A percentile compares a stretch with the other conserved stretches of the same genome.
These are phyloP conservation scores for Synanceia verrucosa DNA, from an alignment of 2,797 vertebrate species.

Conservation along the genomic window DNA sequence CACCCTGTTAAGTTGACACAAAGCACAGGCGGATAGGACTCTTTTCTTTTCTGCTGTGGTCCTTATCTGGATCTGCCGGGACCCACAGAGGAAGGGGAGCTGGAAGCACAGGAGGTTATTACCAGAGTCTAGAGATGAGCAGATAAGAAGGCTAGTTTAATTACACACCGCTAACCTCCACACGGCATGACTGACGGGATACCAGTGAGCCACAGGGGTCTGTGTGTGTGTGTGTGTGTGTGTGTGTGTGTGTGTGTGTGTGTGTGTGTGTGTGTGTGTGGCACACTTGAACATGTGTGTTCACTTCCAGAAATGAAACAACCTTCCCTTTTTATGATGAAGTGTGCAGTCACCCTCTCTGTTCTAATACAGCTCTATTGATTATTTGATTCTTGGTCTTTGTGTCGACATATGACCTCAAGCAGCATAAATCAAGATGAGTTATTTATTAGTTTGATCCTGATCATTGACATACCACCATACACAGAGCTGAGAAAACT, in stretches of 20 bases:
- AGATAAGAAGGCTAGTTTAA: slow-evolving; percentile 78
- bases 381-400: slow-evolving; percentile 53
- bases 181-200: slow-evolving; percentile 54
- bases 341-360: slow-evolving; percentile 46
- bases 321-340: slow-evolving; percentile 62
- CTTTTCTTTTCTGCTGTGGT: slow-evolving; percentile 13
- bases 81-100: slow-evolving; percentile 67
- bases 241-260: slow-evolving; percentile 25
- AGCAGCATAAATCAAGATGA: slow-evolving; percentile 29
- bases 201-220: slow-evolving; percentile 47
- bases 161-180: slow-evolving; percentile 69
- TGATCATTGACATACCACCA: background rate
- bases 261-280: slow-evolving; percentile 4
- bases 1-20: slow-evolving; percentile 46
- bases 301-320: slow-evolving; percentile 63
- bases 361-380: slow-evolving; percentile 51
- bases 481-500: background rate
- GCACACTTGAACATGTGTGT: slow-evolving; percentile 31
- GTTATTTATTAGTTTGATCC: slow-evolving; percentile 13
- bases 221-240: slow-evolving; percentile 33
- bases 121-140: slow-evolving; percentile 75
- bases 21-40: background rate
- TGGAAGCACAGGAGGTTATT: slow-evolving; percentile 75
- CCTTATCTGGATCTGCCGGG: slow-evolving; percentile 66
- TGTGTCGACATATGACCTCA: slow-evolving; percentile 23